phyloP scores from a whole-genome alignment of 2,888 invertebrate genomes.

The Pelosia muscerda region DNA sequence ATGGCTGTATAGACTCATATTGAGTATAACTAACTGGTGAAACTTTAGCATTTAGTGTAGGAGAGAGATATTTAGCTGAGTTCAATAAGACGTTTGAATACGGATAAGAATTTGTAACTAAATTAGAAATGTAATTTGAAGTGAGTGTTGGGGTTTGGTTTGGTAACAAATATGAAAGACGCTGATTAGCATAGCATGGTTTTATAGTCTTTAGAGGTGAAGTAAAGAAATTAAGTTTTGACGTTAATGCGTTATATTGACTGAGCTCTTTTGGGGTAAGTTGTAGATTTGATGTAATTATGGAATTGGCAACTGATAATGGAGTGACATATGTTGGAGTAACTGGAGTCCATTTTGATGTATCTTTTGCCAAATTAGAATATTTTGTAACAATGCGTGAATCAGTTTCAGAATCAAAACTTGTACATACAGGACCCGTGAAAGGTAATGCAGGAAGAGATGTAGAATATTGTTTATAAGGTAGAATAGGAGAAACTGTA shows the following conservation, averaged over 20 bases:
- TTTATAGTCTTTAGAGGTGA: neutral
- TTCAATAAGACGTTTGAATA: neutral
- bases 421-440: neutral
- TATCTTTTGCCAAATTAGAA: neutral
- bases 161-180: neutral
- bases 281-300: neutral
- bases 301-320: neutral
- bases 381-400: neutral
- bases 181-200: neutral
- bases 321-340: neutral
- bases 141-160: neutral
- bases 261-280: neutral
- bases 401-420: neutral
- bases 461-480: neutral
- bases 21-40: neutral
- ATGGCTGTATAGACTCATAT: neutral
- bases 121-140: neutral
- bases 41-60: neutral
- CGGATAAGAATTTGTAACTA: neutral
- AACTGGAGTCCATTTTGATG: neutral
- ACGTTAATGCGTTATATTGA: neutral
- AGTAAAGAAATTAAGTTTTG: neutral
- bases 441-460: neutral
- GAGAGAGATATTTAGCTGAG: neutral
- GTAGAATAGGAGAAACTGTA: neutral